Conservation (phyloP, 2,113 vertebrate genomes). For the Opisthocomus hoazin region DNA sequence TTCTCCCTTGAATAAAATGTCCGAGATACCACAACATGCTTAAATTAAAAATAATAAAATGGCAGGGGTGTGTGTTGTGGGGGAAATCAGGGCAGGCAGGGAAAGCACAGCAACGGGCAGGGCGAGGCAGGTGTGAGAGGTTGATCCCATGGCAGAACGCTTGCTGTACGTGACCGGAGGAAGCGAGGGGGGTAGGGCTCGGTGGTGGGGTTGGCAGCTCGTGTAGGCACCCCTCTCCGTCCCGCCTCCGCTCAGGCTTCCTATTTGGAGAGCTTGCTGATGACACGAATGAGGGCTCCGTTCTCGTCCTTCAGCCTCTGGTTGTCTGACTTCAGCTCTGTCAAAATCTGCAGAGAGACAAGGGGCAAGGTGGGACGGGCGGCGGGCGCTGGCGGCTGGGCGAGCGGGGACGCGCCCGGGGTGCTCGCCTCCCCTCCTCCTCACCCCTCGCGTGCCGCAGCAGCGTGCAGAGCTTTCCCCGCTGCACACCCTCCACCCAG, state of each 20-base stretch:
- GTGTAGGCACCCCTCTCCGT: constrained; percentile 19
- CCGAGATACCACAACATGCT: constrained; percentile 26
- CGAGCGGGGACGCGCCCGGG: too few relatives aligned
- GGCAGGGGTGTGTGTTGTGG: not conserved
- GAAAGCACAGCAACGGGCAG: constrained; percentile 53
- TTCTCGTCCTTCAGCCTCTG: constrained; percentile 98
- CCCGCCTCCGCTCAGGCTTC: constrained; percentile 12
- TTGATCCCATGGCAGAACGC: constrained; percentile 39
- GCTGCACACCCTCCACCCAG: not conserved
- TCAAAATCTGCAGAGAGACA: constrained; percentile 80
- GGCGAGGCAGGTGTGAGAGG: not conserved
- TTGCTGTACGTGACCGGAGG: constrained; percentile 30
- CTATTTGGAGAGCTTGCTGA: constrained; percentile 98
- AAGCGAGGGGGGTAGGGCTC: not conserved
- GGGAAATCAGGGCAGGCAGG: not conserved
- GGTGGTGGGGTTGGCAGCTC: constrained; percentile 15
- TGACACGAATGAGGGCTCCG: constrained; percentile 94
- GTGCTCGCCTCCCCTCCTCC: not conserved
- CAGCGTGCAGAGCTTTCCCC: not conserved
- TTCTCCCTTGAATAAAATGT: constrained; percentile 17
- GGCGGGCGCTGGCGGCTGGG: rapidly evolving
- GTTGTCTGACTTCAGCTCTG: constrained; percentile 96
- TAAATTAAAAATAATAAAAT: constrained; percentile 31
- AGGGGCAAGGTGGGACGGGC: not conserved
- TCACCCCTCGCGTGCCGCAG: not conserved